Evolutionary conservation across 2,888 invertebrate genomes (phyloP), one percentile per base, ranked within the genome.

Genomic region (Scaptomyza parva): DNA sequence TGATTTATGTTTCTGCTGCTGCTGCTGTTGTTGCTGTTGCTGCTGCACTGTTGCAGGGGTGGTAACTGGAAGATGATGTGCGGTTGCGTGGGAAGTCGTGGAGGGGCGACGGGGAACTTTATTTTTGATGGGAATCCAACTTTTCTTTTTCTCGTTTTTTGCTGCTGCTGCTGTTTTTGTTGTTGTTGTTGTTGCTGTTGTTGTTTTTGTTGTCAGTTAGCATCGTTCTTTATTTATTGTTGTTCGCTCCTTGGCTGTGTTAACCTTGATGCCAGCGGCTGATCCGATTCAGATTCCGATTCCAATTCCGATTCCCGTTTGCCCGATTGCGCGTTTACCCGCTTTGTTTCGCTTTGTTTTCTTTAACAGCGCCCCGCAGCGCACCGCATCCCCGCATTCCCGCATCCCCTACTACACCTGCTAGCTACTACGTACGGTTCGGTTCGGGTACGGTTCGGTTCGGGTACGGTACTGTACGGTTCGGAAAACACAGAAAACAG

Each of bases 251-350:
- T 65, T 65, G 51, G 54, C 40, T 51, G 54, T 17, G 44, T 70
- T 75, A 70, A 70, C 76, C 72, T 73, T 65, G 52, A 70, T 73
- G 76, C 76, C 70, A 57, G 28, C 55, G 75, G 65, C 65, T 70
- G 70, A 73, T 75, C 70, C 76, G 76, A 70, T 72, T 75, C 43
- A 54, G 33, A 33, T 12, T 30, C 30, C 12, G 12, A 12, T 30
- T 30, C 8, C 8, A 6, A 26, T 28, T 30, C 12, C 71, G 71
- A 66, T 71, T 66, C 48, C 61, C 47, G 37, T 61, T 64, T 44
- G 24, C 20, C 39, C 22, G 28, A 40, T 45, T 28, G 28, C 30
- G 24, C 37, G 35, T 18, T 47, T 55, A n/a, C 20, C n/a, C n/a
- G 17, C 28, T 18, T 8, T 6, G n/a, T 12, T 18, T 8, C 3